Evolutionary conservation across 2,113 vertebrate species (phyloP), one percentile per base, ranked within the genome.

Genomic region (Apteryx mantelli): DNA sequence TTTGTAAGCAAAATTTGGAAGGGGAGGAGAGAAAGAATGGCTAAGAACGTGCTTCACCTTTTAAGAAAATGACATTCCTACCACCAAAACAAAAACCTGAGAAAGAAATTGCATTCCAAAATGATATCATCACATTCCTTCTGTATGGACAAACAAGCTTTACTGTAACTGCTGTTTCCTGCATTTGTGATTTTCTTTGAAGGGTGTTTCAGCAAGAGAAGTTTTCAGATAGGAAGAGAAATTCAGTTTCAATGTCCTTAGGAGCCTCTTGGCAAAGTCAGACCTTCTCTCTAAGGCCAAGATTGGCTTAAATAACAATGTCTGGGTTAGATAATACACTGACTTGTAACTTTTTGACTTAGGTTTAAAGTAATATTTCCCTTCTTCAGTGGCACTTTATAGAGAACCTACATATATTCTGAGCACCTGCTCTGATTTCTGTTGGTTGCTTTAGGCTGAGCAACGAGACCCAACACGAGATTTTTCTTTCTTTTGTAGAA

Each of bases 11-110:
- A 86, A 88, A 91, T 82, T 82, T 88, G 82, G 89, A 83, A 68
- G 78, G 38, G 87, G 89, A 55, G 86, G 61, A 90, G 75, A 65
- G 66, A 91, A 26, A 91, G 12, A 80, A 82, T 6, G 0, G 93
- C 93, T 91, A 80, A 98, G 98, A 96, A 98, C 98, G 55, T 91
- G 88, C 82, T 97, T 93, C 86, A 91, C 66, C 91, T 89, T 90
- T 96, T 84, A 85, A 88, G 88, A 89, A 95, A 96, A 76, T 93
- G 91, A 95, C 95, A 86, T 93, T 95, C 91, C 77, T 93, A 55
- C 76, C 52, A 94, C 80, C 93, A 96, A 96, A 97, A 96, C 95
- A 95, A 94, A 93, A 94, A 95, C 75, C 75, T 86, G 82, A 96
- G 91, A 96, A 94, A 95, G 86, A 82, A 96, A 96, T 88, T 83